These are phyloP conservation scores for Eremobia ochroleuca DNA, from an alignment of 2,888 invertebrate species.

Conservation along the genomic window DNA sequence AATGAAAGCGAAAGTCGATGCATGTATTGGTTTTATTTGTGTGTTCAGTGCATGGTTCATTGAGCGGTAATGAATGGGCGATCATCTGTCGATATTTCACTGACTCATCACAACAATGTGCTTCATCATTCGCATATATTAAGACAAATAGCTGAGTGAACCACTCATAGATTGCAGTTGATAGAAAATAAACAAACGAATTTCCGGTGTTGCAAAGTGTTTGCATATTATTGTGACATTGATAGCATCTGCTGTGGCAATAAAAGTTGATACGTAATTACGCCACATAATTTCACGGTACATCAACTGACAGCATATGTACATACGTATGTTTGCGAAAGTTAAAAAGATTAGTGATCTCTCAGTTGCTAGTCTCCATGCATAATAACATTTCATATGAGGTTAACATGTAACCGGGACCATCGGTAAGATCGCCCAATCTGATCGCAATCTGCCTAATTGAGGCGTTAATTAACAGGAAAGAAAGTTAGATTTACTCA, in stretches of 20 bases:
- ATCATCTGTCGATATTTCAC: slow-evolving; percentile 61
- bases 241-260: slow-evolving; percentile 51
- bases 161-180: slow-evolving; percentile 58
- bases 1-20: slow-evolving; percentile 58
- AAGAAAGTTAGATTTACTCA: not conserved
- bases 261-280: slow-evolving; percentile 54
- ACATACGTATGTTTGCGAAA: slow-evolving; percentile 47
- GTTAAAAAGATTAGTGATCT: slow-evolving; percentile 42
- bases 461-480: not conserved
- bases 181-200: slow-evolving; percentile 65
- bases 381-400: not conserved
- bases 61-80: slow-evolving; percentile 52
- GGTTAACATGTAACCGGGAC: not conserved
- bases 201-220: slow-evolving; percentile 72
- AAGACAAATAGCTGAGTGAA: slow-evolving; percentile 61
- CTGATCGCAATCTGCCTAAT: not conserved
- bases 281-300: slow-evolving; percentile 67
- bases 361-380: slow-evolving; percentile 16
- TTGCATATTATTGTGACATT: slow-evolving; percentile 59
- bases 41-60: slow-evolving; percentile 44
- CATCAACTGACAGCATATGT: slow-evolving; percentile 56
- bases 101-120: slow-evolving; percentile 73
- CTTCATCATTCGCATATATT: slow-evolving; percentile 73
- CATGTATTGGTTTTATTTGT: slow-evolving; percentile 42
- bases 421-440: not conserved